Conservation (phyloP, 2,113 vertebrate species). For the Chitala chitala region DNA sequence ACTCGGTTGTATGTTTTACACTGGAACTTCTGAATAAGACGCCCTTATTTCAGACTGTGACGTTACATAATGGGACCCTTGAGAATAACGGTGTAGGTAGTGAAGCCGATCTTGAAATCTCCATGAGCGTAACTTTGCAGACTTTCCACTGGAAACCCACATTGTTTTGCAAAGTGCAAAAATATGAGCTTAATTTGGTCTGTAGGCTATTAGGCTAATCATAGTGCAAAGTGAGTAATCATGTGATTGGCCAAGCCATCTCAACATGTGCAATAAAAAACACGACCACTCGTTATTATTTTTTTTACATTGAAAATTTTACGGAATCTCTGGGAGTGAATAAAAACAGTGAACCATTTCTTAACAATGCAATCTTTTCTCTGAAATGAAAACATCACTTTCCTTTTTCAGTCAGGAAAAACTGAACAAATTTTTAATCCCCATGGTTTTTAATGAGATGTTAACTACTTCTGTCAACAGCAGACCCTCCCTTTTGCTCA, state of each 20-base stretch:
- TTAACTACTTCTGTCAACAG: no score
- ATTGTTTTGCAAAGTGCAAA: not conserved
- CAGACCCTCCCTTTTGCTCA: no score
- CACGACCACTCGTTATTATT: not conserved
- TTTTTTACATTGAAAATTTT: not conserved
- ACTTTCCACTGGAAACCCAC: slow-evolving; percentile 28
- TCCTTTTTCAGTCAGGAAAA: not conserved
- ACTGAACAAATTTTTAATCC: slow-evolving; percentile 8
- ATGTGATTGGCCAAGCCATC: slow-evolving; percentile 5
- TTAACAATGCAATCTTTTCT: not conserved
- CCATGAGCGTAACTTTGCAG: slow-evolving; percentile 34
- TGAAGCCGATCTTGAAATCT: slow-evolving; percentile 25
- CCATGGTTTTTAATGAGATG: slow-evolving; percentile 3
- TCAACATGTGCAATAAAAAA: slow-evolving; percentile 10
- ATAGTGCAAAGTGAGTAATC: slow-evolving; percentile 10
- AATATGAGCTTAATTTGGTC: slow-evolving; percentile 19
- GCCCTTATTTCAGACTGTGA: slow-evolving; percentile 26
- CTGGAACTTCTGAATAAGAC: slow-evolving; percentile 30
- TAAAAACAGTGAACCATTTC: not conserved
- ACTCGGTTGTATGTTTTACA: slow-evolving; percentile 2
- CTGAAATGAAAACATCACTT: not conserved
- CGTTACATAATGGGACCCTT: slow-evolving; percentile 16
- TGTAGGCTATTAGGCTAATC: slow-evolving; percentile 24
- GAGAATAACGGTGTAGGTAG: slow-evolving; percentile 29
- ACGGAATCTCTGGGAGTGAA: not conserved